These are phyloP conservation scores for Eumacrocentrus americanus DNA, from an alignment of 2,888 invertebrate genomes.

Conservation along the genomic window DNA sequence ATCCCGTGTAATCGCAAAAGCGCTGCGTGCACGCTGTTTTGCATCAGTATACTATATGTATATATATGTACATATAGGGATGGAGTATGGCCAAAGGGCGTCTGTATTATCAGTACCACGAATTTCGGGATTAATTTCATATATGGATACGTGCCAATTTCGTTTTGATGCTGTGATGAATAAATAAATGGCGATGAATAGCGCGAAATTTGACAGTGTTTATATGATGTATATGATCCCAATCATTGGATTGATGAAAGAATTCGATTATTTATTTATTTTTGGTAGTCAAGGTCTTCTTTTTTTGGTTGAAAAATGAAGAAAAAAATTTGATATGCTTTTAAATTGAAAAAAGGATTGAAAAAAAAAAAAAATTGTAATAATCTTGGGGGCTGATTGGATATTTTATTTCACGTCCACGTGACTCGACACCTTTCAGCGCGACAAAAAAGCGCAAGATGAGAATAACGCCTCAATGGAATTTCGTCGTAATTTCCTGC, in stretches of 20 bases:
- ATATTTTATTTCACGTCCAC: background rate
- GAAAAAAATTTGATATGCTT: too few species aligned
- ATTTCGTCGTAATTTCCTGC: conserved; percentile 25
- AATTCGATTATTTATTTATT: too few species aligned
- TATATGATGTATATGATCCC: too few species aligned
- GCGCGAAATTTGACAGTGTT: background rate
- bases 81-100: conserved; percentile 10
- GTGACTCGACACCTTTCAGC: background rate
- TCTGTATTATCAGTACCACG: conserved; percentile 22
- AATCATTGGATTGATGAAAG: too few species aligned
- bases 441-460: background rate
- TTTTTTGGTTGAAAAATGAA: too few species aligned
- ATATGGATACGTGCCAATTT: conserved; percentile 3
- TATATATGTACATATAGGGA: background rate
- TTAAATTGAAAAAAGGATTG: too few species aligned
- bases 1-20: conserved; percentile 23
- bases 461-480: conserved; percentile 2
- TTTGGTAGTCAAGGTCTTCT: too few species aligned
- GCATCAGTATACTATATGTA: background rate
- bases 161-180: conserved; percentile 8
- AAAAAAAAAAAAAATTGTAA: background rate
- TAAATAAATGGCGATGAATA: conserved; percentile 17
- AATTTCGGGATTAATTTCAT: conserved; percentile 25
- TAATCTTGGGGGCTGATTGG: background rate
- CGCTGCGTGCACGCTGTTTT: background rate